Evolutionary conservation across 2,113 vertebrate genomes (phyloP).

Genomic region (Plecotus auritus): DNA sequence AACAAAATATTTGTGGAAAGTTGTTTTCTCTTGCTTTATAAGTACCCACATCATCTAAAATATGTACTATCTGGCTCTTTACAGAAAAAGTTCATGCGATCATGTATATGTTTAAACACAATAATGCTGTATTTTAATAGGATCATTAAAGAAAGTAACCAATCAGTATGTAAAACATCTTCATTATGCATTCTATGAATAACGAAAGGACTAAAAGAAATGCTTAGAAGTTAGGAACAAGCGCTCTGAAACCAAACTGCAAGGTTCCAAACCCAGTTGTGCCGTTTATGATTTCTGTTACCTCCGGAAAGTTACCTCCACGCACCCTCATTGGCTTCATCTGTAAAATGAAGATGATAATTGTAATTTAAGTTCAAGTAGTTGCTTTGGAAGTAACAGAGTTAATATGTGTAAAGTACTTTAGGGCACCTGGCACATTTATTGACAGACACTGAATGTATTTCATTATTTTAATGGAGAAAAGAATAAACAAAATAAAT

Average conservation of each 20-base stretch:
- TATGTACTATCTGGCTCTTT: neutral
- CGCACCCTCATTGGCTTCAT: neutral
- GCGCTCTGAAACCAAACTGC: neutral
- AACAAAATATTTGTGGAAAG: neutral
- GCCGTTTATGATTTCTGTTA: neutral
- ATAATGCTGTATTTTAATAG: neutral
- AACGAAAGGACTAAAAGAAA: too few species aligned
- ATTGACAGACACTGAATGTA: neutral
- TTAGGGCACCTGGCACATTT: neutral
- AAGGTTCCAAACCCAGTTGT: neutral
- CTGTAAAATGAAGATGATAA: neutral
- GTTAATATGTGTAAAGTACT: neutral
- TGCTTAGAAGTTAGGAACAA: constrained; percentile 3
- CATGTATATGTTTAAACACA: neutral
- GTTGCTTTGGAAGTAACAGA: constrained; percentile 5
- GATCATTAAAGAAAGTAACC: neutral
- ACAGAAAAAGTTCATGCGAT: neutral
- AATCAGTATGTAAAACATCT: neutral
- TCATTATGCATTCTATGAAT: too few species aligned
- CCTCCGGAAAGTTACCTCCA: neutral
- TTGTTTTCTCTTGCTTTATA: neutral
- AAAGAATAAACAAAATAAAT: neutral
- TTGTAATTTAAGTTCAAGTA: neutral
- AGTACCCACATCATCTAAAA: neutral
- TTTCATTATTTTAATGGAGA: neutral